Base-by-base conservation (phyloP, 1,140 invertebrate genomes). In the Steinernema khuongi region DNA sequence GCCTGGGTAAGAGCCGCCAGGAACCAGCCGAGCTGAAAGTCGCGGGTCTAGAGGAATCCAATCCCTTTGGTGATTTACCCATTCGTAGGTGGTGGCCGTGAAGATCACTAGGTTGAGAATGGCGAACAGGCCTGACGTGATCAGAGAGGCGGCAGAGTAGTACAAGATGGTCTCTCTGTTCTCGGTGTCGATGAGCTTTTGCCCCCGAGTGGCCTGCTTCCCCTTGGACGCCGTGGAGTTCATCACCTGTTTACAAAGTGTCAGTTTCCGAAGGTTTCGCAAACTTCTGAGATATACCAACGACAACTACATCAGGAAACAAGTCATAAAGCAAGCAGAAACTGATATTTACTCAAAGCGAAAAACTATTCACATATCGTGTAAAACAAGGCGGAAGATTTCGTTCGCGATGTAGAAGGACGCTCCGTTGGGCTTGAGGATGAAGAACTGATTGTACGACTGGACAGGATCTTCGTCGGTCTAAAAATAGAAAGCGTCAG, bases 321-420 rank as follows among this genome's bases (percentile, higher is more conserved):
- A 11, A 31, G 22, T 1, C 17, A 22, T n/a, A 67, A 44, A 19
- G 36, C 29, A 18, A 73, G 50, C 1, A 36, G 11, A 26, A 7
- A 72, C 43, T 32, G 33, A n/a, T 26, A 77, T 70, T 1, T 67
- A 70, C 26, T 76, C 67, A 19, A 28, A 41, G 33, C n/a, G n/a
- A n/a, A n/a, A n/a, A n/a, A n/a, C n/a, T n/a, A 32, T 74, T 76
- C 75, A 82, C 36, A 78, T 79, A 70, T 83, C 81, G 70, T 84
- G 83, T 26, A 84, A 75, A n/a, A 85, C 77, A n/a, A 84, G 84
- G 19, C 83, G 80, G 79, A 84, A 84, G 68, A 84, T 84, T 68
- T 84, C 83, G 72, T 84, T 84, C 26, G 79, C 77, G 72, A 84
- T 84, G 74, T 79, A 84, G 80, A 79, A 84, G 2, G 79, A 80